Base-by-base conservation (phyloP, 2,113 vertebrate genomes). In the Puntigrus tetrazona region DNA sequence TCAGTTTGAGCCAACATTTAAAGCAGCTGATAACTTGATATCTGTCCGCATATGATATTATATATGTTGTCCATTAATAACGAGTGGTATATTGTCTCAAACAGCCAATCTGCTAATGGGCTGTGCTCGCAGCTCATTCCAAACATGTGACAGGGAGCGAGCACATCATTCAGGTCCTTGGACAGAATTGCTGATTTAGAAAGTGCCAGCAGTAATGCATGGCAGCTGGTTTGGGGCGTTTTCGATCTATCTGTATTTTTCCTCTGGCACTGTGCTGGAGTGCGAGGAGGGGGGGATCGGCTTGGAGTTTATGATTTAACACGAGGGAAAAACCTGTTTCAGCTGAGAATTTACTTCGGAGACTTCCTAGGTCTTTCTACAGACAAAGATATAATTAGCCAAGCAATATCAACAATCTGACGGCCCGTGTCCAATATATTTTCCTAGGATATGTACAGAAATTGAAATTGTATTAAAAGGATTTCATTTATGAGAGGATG, bases 391-490 rank as follows among this genome's bases (percentile, higher is more conserved):
- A 29, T 73, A 82, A 87, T 52, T 18, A 79, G 52, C 83, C 38
- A 79, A 38, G 65, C 57, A 86, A 78, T 59, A 85, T 89, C 80
- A 89, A 79, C 74, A 87, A n/a, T 38, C 34, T 86, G 81, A 86
- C 70, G 4, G 7, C 8, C 27, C n/a, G 1, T 27, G 72, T 79
- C 43, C 36, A 74, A 86, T 78, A 73, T 50, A 18, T 80, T 88
- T 88, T 74, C 87, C 4, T 29, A 36, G 38, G 47, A 13, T 47
- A 22, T n/a, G 27, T 67, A 18, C 29, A 38, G 83, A 76, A 63
- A 61, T 57, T 79, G 22, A 41, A 43, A 0, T 29, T 79, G 69
- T 86, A 50, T 82, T 27, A 14, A 77, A 84, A 41, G 27, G 25
- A 45, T 84, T 73, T 72, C 2, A 81, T 87, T 87, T 84, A 84